A percentile compares a stretch with the other conserved stretches of the same genome.
Evolutionary conservation across 53 echinoderm and acorn worm species (phyloP).

Genomic region (Holothuria leucospilota): DNA sequence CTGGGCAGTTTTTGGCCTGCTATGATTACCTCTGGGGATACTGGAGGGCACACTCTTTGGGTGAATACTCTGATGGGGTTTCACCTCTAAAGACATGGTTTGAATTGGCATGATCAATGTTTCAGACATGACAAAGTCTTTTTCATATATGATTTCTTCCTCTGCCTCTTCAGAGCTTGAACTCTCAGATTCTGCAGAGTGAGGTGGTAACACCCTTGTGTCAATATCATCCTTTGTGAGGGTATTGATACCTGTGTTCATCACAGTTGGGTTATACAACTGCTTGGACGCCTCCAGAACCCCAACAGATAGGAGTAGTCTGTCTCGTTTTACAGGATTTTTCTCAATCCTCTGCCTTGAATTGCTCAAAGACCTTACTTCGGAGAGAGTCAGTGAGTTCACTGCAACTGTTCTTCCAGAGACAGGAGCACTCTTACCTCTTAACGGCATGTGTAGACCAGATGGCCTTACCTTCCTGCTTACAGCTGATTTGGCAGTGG

Average conservation of each 20-base stretch:
- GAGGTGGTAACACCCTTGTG: too few species aligned
- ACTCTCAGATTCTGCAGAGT: background rate
- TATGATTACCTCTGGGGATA: constrained; percentile 64
- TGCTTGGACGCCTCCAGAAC: constrained; percentile 83
- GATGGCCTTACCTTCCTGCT: constrained; percentile 22
- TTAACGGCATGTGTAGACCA: constrained; percentile 55
- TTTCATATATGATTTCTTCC: background rate
- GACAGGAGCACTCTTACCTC: constrained; percentile 91
- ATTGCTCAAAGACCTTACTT: constrained; percentile 78
- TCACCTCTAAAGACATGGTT: constrained; percentile 38
- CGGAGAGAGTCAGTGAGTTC: constrained; percentile 54
- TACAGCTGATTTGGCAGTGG: constrained; percentile 79
- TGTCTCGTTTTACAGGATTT: constrained; percentile 74
- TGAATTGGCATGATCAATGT: constrained; percentile 57
- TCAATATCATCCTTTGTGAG: constrained; percentile 16
- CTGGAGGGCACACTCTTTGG: constrained; percentile 67
- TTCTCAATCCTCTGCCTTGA: constrained; percentile 75
- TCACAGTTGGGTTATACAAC: constrained; percentile 64
- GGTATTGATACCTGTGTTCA: constrained; percentile 13
- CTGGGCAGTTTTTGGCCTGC: constrained; percentile 72
- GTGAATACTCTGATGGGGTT: constrained; percentile 75
- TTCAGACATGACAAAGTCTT: constrained; percentile 26
- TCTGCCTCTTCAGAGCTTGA: constrained; percentile 8
- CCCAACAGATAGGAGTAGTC: constrained; percentile 74
- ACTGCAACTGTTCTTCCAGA: constrained; percentile 42